phyloP scores from a whole-genome alignment of 2,113 vertebrate species.

The Bujurquina vittata region DNA sequence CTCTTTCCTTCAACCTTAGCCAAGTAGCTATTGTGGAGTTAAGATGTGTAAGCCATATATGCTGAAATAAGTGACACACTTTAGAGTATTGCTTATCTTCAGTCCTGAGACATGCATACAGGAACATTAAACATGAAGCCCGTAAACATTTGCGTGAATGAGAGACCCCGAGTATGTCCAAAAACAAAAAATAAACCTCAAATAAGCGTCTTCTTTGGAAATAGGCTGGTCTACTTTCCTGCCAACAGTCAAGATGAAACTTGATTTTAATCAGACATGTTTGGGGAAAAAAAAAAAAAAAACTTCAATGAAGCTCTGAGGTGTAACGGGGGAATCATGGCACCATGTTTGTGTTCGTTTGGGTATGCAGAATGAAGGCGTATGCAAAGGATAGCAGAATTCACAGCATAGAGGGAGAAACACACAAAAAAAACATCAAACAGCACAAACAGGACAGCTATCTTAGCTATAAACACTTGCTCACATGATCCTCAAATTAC shows the following conservation, averaged over 20 bases:
- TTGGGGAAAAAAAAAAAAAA: background rate
- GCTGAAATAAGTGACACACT: background rate
- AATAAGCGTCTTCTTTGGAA: no score
- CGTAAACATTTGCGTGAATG: background rate
- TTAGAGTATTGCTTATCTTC: slow-evolving; percentile 6
- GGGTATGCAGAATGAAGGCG: background rate
- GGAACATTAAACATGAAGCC: background rate
- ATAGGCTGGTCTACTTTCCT: no score
- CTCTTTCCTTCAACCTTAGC: background rate
- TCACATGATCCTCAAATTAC: background rate
- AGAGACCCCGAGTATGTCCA: background rate
- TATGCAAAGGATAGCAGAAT: background rate
- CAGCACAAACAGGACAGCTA: background rate
- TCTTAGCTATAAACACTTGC: background rate
- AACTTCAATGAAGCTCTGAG: background rate
- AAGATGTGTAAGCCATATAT: background rate
- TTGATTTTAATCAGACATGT: background rate
- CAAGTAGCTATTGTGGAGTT: background rate
- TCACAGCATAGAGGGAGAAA: background rate
- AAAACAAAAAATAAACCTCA: background rate
- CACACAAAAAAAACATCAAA: background rate
- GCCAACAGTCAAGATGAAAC: background rate
- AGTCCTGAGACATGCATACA: slow-evolving; percentile 3
- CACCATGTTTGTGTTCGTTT: background rate
- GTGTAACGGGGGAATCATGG: background rate